Base-by-base conservation (phyloP, 2,888 invertebrate genomes). In the Oxycera nigricornis region DNA sequence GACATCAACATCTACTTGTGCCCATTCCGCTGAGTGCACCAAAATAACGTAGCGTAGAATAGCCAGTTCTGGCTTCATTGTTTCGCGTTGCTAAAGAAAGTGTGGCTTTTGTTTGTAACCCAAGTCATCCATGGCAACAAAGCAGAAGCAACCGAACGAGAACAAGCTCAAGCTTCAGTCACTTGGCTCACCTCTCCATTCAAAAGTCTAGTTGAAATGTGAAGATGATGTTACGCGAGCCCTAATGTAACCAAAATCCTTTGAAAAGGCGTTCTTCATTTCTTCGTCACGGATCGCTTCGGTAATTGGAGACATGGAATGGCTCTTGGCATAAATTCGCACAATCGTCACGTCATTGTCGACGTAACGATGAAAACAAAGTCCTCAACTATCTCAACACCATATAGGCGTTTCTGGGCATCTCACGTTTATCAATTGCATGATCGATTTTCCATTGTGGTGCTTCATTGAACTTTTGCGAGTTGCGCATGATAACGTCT, bases 291-390 rank as follows among this genome's bases (percentile, higher is more conserved):
- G 35, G 62, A 22, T 35, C 20, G 65, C 65, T 39, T 65, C 41
- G 65, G 70, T 70, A 70, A 70, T 52, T 52, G 70, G 55, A 70
- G 70, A 70, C 52, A 31, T 31, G 70, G 31, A 55, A 70, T 55
- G 31, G 55, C 55, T 70, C 55, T 70, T 70, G 65, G 70, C 55
- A 30, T 70, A 52, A 65, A 65, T 65, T 65, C 65, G 39, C 41
- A 65, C 65, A 65, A 65, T 65, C n/a, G 65, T 65, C 65, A 65
- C 65, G 26, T 22, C 65, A 65, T 22, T 22, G 4, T 24, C 31
- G 35, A 24, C 65, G 17, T 41, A 65, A 39, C 41, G 6, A 31
- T 31, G 61, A 30, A 61, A 26, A 6, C 17, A 55, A n/a, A 46
- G 11, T 46, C 46, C 46, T 7, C 46, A 7, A 46, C 46, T 35